Percentiles rank a stretch among this genome's conserved stretches.
Evolutionary conservation across 2,888 invertebrate genomes (phyloP).

Genomic region (Dicycla oo): DNA sequence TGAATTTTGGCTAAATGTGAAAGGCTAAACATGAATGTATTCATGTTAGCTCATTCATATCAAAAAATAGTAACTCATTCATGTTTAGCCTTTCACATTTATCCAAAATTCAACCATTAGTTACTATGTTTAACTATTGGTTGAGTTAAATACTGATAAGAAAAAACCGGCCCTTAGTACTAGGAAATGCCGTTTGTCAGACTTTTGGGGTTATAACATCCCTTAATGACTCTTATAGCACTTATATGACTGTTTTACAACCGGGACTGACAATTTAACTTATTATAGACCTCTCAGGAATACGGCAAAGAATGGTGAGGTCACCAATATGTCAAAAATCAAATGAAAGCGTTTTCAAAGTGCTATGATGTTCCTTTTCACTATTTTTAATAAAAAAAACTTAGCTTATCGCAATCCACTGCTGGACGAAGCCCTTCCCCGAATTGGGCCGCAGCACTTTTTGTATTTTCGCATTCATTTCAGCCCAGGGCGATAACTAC

Average conservation of each 20-base stretch:
- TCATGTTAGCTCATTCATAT: no score
- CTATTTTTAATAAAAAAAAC: conserved; percentile 46
- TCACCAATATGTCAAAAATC: conserved; percentile 32
- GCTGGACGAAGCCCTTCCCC: background rate
- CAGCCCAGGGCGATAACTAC: background rate
- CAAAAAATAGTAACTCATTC: no score
- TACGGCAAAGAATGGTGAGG: background rate
- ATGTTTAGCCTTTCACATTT: no score
- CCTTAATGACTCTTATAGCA: background rate
- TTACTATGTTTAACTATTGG: no score
- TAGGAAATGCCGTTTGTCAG: background rate
- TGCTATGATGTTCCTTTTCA: conserved; percentile 31
- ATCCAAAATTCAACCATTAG: no score
- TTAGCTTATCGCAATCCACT: conserved; percentile 11
- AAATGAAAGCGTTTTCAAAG: conserved; percentile 34
- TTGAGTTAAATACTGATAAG: no score
- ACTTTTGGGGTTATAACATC: background rate
- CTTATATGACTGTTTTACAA: background rate
- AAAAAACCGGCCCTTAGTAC: no score
- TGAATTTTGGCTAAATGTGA: no score
- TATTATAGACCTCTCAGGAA: background rate
- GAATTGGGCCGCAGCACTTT: background rate
- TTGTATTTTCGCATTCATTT: background rate
- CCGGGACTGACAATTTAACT: background rate
- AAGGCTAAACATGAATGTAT: no score